phyloP scores from a whole-genome alignment of 1,140 invertebrate species.

The Tribolium madens region DNA sequence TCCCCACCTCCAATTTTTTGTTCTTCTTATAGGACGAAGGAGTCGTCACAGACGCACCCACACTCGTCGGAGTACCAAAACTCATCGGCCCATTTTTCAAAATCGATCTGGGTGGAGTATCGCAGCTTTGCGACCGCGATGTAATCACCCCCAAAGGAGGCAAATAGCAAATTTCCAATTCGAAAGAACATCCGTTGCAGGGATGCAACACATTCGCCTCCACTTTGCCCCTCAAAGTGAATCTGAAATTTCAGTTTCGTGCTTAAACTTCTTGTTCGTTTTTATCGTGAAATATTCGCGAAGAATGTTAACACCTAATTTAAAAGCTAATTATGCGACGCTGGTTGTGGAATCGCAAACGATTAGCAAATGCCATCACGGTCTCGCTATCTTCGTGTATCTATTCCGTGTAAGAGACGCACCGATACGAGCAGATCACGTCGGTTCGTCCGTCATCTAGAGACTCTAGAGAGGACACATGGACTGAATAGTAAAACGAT shows the following conservation, averaged over 20 bases:
- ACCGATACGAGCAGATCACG: slow-evolving; percentile 47
- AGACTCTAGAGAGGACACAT: slow-evolving; percentile 29
- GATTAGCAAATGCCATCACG: slow-evolving; percentile 51
- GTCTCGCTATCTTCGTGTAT: slow-evolving; percentile 18
- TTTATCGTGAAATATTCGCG: slow-evolving; percentile 12
- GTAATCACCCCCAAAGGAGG: slow-evolving; percentile 64
- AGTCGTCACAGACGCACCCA: neutral
- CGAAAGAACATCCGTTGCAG: slow-evolving; percentile 76
- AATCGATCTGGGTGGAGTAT: slow-evolving; percentile 55
- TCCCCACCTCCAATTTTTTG: slow-evolving; percentile 5
- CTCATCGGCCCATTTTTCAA: slow-evolving; percentile 54
- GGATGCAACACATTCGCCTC: slow-evolving; percentile 60
- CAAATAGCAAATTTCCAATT: slow-evolving; percentile 83
- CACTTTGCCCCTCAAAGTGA: slow-evolving; percentile 74
- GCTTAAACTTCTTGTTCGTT: too few relatives aligned
- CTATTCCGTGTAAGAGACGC: slow-evolving; percentile 43
- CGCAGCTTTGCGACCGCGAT: slow-evolving; percentile 8
- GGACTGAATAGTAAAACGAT: slow-evolving; percentile 33
- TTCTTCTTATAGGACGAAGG: slow-evolving; percentile 21
- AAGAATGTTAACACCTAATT: slow-evolving; percentile 36
- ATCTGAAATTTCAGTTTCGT: slow-evolving; percentile 69
- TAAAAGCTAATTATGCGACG: slow-evolving; percentile 24
- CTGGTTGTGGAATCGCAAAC: slow-evolving; percentile 38
- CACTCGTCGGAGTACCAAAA: slow-evolving; percentile 48
- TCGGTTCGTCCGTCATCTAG: slow-evolving; percentile 47